Base-by-base conservation (phyloP, 2,113 vertebrate species). In the Ophiodon elongatus region DNA sequence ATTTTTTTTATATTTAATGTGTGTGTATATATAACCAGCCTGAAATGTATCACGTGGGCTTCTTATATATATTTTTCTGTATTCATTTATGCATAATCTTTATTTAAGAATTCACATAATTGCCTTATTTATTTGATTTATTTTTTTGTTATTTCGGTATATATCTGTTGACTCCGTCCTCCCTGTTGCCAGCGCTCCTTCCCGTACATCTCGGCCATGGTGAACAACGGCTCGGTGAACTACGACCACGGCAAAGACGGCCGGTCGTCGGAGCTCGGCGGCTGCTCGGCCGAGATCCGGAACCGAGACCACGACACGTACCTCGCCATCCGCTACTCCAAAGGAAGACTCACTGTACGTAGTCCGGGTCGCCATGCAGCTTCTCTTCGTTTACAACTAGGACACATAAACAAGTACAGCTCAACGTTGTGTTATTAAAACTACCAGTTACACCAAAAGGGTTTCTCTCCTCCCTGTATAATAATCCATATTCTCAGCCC, bases 241-340 rank as follows among this genome's bases (percentile, higher is more conserved):
- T 99, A 99, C 0, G 98, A 99, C 84, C 98, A 99, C 71, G 96
- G 97, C 79, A 99, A 97, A 93, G 98, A 99, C 0, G 98, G 98
- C 1, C 97, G 97, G 23, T 94, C 95, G 77, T 96, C 96, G 0
- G 98, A 99, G 93, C 93, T 99, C 87, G 97, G 98, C 0, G 98
- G 98, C 9, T 99, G 98, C 91, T 97, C 97, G 0, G 97, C 96
- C 0, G 98, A 99, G 89, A 93, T 99, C 85, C 93, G 98, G 73
- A 99, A 99, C 96, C 94, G 95, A 52, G 97, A 98, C 35, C 97
- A 98, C 0, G 98, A 99, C 91, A 99, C 98, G 0, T 99, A 99
- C 92, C 94, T 99, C 80, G 98, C 98, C n/a, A 73, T 99, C 25
- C 97, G 98, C 74, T 99, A 99, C 91, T 99, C 98, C 69, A 96